Evolutionary conservation across 2,797 vertebrate species (phyloP).

Genomic region (Varecia variegata): DNA sequence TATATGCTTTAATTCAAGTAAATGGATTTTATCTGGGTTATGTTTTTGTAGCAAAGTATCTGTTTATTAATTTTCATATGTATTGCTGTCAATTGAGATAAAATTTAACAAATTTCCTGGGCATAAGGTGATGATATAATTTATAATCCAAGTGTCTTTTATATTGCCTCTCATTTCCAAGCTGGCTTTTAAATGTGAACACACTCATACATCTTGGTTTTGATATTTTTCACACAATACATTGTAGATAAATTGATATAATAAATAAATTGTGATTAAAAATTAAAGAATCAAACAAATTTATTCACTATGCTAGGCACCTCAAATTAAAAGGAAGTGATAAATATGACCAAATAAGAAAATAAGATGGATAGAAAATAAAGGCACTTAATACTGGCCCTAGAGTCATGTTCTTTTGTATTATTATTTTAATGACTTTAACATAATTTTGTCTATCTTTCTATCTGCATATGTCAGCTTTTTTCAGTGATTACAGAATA

Average conservation of each 20-base stretch:
- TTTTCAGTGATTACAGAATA: neutral
- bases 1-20: neutral
- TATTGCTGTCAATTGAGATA: neutral
- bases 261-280: neutral
- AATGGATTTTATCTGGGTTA: neutral
- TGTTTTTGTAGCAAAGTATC: neutral
- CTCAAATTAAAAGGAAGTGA: neutral
- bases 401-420: neutral
- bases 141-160: neutral
- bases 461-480: neutral
- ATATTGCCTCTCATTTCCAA: neutral
- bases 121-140: neutral
- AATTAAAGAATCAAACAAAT: neutral
- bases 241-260: neutral
- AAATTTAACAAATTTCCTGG: neutral
- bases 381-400: neutral
- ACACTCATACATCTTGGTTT: neutral
- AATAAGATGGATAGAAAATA: neutral
- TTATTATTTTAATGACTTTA: neutral
- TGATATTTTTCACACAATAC: neutral
- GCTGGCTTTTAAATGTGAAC: neutral
- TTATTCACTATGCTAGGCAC: neutral
- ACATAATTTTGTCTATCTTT: neutral
- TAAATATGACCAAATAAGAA: neutral
- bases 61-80: neutral